Percentiles rank a stretch among this genome's conserved stretches.
Evolutionary conservation across 2,113 vertebrate genomes (phyloP).

Genomic region (Lasiurus cinereus): DNA sequence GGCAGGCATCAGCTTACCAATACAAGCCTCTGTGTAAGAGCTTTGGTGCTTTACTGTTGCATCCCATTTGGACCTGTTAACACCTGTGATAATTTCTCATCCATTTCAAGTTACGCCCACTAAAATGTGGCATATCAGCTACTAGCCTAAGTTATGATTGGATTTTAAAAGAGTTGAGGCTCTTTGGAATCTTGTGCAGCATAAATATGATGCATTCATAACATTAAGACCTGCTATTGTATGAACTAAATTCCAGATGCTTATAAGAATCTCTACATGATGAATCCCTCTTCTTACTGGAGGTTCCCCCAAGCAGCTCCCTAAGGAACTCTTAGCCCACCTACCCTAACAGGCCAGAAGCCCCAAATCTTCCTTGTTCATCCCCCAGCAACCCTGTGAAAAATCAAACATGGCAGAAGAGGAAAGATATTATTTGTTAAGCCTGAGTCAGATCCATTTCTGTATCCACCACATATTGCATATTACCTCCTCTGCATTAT

Average conservation of each 20-base stretch:
- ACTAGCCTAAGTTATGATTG: constrained; percentile 28
- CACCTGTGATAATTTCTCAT: constrained; percentile 73
- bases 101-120: constrained; percentile 63
- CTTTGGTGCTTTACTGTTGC: background rate
- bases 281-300: background rate
- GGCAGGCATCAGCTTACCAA: constrained; percentile 3
- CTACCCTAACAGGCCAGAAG: background rate
- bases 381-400: background rate
- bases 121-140: constrained; percentile 51
- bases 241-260: background rate
- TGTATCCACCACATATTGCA: background rate
- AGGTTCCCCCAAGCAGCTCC: background rate
- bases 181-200: constrained; percentile 32
- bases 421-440: constrained; percentile 14
- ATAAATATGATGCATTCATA: background rate
- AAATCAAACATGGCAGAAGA: background rate
- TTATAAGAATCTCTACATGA: background rate
- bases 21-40: constrained; percentile 32
- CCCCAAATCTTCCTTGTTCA: background rate
- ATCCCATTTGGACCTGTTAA: constrained; percentile 52
- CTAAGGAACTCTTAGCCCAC: background rate
- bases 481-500: constrained; percentile 27
- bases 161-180: background rate
- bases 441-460: background rate
- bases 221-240: background rate